Evolutionary conservation across 1,140 invertebrate species (phyloP).

Genomic region (Drosophila mojavensis): DNA sequence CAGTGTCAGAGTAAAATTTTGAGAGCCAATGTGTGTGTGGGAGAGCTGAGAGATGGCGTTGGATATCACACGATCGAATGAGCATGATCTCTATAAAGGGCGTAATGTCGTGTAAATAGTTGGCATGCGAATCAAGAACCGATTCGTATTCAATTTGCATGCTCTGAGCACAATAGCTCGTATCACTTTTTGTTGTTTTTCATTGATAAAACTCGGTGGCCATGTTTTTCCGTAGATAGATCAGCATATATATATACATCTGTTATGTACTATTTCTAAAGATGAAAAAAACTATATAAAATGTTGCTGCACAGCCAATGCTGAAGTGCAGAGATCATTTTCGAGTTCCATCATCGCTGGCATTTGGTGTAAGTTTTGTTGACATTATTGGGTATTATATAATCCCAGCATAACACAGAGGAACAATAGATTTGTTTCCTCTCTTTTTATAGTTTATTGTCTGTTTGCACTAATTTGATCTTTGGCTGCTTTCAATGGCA

Average conservation of each 20-base stretch:
- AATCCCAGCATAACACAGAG: conserved; percentile 47
- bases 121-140: conserved; percentile 3
- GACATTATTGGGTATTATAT: conserved; percentile 63
- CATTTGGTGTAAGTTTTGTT: conserved; percentile 43
- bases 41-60: conserved; percentile 25
- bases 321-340: conserved; percentile 30
- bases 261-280: conserved; percentile 2
- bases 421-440: conserved; percentile 48
- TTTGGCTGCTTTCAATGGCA: background rate
- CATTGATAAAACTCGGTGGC: conserved; percentile 65
- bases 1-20: conserved; percentile 19
- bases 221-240: conserved; percentile 40
- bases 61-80: conserved; percentile 34
- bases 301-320: conserved; percentile 36
- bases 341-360: conserved; percentile 1
- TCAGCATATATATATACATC: conserved; percentile 17
- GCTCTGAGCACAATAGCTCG: background rate
- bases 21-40: conserved; percentile 3
- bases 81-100: conserved; percentile 34
- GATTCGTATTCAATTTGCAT: conserved; percentile 3
- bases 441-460: conserved; percentile 9
- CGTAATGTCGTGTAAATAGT: conserved; percentile 38
- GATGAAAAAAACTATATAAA: conserved; percentile 11
- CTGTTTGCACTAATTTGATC: background rate
- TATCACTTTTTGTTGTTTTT: conserved; percentile 19